Conservation (phyloP, 2,113 vertebrate species). For the Syrmaticus mikado region DNA sequence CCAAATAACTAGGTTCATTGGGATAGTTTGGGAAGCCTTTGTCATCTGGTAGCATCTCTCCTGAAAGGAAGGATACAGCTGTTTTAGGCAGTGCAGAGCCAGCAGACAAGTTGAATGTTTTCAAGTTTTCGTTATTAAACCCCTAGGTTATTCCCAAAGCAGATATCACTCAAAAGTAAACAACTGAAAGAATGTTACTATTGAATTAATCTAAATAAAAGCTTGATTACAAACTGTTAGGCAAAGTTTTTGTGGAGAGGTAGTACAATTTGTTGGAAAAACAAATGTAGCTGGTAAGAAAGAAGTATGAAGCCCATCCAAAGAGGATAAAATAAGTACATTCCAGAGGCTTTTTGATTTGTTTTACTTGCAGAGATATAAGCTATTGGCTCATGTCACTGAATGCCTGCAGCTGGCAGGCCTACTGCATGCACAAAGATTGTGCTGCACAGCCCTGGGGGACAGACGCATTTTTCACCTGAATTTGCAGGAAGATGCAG, state of each 20-base stretch:
- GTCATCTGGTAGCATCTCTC: background rate
- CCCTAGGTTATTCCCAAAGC: background rate
- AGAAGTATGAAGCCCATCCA: background rate
- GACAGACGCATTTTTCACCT: background rate
- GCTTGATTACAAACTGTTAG: background rate
- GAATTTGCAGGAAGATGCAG: background rate
- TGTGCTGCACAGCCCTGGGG: background rate
- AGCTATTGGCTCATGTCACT: background rate
- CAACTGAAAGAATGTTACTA: background rate
- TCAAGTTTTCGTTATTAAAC: background rate
- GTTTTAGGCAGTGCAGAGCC: background rate
- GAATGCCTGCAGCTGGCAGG: constrained; percentile 32
- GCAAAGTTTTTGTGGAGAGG: background rate
- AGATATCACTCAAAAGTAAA: background rate
- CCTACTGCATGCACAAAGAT: background rate
- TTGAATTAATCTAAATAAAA: background rate
- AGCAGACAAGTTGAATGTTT: background rate
- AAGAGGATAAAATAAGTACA: background rate
- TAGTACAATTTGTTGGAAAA: background rate
- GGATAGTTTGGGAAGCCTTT: background rate
- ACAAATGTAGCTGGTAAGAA: background rate
- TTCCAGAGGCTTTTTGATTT: background rate
- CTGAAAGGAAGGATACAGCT: background rate
- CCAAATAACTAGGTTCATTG: background rate
- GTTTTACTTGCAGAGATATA: background rate